Evolutionary conservation across 2,888 invertebrate genomes (phyloP).

Genomic region (Drosophila pseudotalamancana): DNA sequence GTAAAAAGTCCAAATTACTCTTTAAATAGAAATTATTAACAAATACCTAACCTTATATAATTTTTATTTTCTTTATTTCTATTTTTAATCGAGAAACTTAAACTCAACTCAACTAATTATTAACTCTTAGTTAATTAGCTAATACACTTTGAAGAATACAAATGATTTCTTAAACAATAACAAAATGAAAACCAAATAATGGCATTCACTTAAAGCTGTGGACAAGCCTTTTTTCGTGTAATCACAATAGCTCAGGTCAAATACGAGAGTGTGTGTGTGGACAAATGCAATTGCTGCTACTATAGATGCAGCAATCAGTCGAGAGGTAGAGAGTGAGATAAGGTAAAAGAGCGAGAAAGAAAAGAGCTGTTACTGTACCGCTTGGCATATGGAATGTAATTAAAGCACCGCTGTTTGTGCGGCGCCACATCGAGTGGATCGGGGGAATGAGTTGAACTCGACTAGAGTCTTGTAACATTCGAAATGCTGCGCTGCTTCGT

Average conservation of each 20-base stretch:
- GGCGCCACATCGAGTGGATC: slow-evolving; percentile 8
- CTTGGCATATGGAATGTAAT: slow-evolving; percentile 31
- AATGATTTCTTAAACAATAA: no score
- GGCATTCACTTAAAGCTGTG: slow-evolving; percentile 8
- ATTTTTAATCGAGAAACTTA: no score
- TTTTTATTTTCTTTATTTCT: no score
- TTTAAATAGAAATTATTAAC: no score
- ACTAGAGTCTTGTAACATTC: not conserved
- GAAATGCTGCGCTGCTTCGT: slow-evolving; percentile 26
- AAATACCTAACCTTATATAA: no score
- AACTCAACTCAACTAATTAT: no score
- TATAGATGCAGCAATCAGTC: slow-evolving; percentile 45
- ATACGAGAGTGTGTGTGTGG: slow-evolving; percentile 7
- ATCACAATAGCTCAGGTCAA: not conserved
- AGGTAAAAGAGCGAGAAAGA: no score
- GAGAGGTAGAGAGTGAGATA: not conserved
- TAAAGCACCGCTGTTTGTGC: slow-evolving; percentile 22
- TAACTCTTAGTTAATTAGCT: no score
- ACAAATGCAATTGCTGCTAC: slow-evolving; percentile 51
- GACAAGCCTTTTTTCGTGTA: slow-evolving; percentile 39
- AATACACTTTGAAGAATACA: no score
- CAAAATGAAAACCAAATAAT: not conserved
- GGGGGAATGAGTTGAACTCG: not conserved
- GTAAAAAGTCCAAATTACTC: no score
- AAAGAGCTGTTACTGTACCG: slow-evolving; percentile 13